Evolutionary conservation across 1,140 invertebrate species (phyloP).

Genomic region (Sarcophaga peregrina): DNA sequence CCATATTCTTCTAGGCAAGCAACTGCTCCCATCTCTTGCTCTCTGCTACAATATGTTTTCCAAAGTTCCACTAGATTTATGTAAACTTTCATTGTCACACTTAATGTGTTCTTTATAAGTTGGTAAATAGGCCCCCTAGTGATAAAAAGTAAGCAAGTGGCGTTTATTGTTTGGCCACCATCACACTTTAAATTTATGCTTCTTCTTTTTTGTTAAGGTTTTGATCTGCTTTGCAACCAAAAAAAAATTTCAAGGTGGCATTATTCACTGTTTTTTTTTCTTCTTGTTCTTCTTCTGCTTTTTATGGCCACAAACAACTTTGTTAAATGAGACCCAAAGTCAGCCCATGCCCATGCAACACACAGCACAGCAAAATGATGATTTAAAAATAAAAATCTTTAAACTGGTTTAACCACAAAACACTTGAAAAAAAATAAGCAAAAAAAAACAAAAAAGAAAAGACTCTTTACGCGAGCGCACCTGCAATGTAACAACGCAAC

Average conservation of each 20-base stretch:
- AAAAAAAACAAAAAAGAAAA: neutral
- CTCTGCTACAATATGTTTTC: too few relatives aligned
- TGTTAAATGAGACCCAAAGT: neutral
- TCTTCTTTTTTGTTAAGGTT: neutral
- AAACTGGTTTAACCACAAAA: constrained; percentile 40
- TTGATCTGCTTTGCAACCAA: neutral
- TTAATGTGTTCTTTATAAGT: too few relatives aligned
- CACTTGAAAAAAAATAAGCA: neutral
- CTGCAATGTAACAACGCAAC: neutral
- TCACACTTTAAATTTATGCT: neutral
- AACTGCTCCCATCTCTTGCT: too few relatives aligned
- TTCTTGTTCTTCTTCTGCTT: neutral
- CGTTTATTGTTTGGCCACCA: constrained; percentile 33
- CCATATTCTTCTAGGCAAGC: too few relatives aligned
- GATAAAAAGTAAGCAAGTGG: neutral
- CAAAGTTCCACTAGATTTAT: too few relatives aligned
- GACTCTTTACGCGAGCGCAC: neutral
- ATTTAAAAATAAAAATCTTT: constrained; percentile 37
- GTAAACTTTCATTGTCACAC: too few relatives aligned
- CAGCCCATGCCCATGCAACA: too few relatives aligned
- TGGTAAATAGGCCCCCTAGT: too few relatives aligned
- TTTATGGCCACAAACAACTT: constrained; percentile 11
- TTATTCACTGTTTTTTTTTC: constrained; percentile 3
- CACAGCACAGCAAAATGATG: neutral
- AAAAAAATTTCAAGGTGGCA: constrained; percentile 35